Evolutionary conservation across 2,888 invertebrate genomes (phyloP), one percentile per base, ranked within the genome.

Genomic region (Orthosia gracilis): DNA sequence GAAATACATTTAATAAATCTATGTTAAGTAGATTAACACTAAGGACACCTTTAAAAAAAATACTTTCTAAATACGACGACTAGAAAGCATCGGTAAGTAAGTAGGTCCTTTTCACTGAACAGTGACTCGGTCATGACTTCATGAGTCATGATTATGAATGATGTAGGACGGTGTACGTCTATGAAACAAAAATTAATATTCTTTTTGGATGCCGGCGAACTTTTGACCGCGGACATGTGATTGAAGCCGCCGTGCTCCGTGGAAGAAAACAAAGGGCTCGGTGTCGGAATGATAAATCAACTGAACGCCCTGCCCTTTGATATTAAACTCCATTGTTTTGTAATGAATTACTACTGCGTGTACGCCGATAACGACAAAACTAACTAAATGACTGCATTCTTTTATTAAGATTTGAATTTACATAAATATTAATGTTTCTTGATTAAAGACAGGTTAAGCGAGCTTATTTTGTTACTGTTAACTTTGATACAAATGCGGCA

Each of bases 231-330:
- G 88, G 89, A 89, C 90, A 88, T 88, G 87, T 89, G 92, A 92
- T 90, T 88, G 89, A 90, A 90, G 85, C 88, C 89, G 88, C 85
- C 86, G 83, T 84, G 45, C 69, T 78, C 74, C 59, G 70, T 79
- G 88, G 89, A 91, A 89, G 90, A 90, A 93, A 91, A 92, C 92
- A 93, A 93, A 93, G 91, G 89, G 90, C 89, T 89, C 89, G 85
- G 88, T 91, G 91, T 89, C 88, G 86, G 89, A 88, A 91, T 91
- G 85, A 94, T 94, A 93, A 94, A 94, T 94, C 93, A 94, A 92
- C 91, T 88, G 89, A 92, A 91, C 77, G 91, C 94, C 92, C 93
- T 88, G 85, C 89, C 88, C 91, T 91, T 94, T 93, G 91, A 93
- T 94, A 92, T 90, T 91, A 91, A 89, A 89, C 88, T 90, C 91